Base-by-base conservation (phyloP, 2,113 vertebrate species). In the Entelurus aequoreus region DNA sequence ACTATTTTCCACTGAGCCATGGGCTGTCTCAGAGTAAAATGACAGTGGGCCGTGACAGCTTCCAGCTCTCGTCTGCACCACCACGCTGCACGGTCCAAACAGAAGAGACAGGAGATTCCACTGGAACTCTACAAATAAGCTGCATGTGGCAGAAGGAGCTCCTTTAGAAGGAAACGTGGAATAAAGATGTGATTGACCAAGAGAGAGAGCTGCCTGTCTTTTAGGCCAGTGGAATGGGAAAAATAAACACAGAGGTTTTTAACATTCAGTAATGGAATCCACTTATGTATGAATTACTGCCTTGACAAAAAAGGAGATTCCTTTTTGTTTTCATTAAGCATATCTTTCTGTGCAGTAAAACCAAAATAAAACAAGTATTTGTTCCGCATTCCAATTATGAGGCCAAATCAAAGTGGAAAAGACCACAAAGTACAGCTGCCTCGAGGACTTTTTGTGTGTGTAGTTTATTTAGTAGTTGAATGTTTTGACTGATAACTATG, bases 121-220 rank as follows among this genome's bases (percentile, higher is more conserved):
- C 5, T 53, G 68, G 3, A 55, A 62, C 75, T 84, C 72, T 65
- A 72, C 71, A 84, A 85, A 87, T 83, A 84, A 84, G 83, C 81
- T 79, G 54, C 65, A 36, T 61, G 10, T 46, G 64, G 72, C 59
- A 53, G 65, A 49, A 77, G 40, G 35, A 56, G 37, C 81, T 65
- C 71, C 73, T 78, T 63, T 75, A 54, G 48, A 59, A 63, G 75
- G 51, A 74, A 76, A 70, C 59, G 44, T 54, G 58, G 61, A 69
- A 72, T 61, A 72, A 75, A 69, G 75, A 69, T 58, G 80, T 82
- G 68, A 60, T 58, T 69, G 36, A 57, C 72, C 8, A 54, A 83
- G 74, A 84, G 77, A 78, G 66, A 80, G 74, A 78, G 68, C 69
- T 68, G 78, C 65, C 75, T 83, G 76, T 82, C 72, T 65, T 65